phyloP scores from a whole-genome alignment of 1,140 invertebrate species.

The Pseudomyrmex sp. region DNA sequence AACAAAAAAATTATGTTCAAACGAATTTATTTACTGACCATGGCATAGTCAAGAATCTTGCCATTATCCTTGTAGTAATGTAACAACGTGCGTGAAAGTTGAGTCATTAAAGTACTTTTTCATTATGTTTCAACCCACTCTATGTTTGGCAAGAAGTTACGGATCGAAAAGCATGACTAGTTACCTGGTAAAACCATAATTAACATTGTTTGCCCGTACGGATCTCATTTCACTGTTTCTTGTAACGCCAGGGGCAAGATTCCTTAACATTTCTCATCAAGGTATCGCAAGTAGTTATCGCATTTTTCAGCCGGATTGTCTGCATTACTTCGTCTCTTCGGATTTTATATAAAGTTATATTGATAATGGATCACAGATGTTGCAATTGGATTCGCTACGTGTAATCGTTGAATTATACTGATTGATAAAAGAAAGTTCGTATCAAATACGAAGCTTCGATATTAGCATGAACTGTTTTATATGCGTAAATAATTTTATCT shows the following conservation, averaged over 20 bases:
- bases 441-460: background rate
- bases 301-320: background rate
- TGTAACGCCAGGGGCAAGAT: background rate
- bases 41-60: background rate
- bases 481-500: conserved; percentile 9
- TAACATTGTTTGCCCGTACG: conserved; percentile 7
- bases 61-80: conserved; percentile 30
- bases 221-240: conserved; percentile 12
- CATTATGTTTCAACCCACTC: conserved; percentile 3
- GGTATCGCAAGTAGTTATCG: no score
- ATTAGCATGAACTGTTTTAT: conserved; percentile 3
- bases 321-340: background rate
- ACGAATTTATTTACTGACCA: conserved; percentile 37
- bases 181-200: conserved; percentile 3
- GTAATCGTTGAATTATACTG: conserved; percentile 21
- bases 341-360: conserved; percentile 16
- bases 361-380: background rate
- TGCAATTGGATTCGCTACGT: conserved; percentile 17
- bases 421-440: conserved; percentile 23
- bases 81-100: conserved; percentile 53
- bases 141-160: conserved; percentile 21
- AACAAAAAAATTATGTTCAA: background rate
- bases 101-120: conserved; percentile 60
- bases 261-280: background rate
- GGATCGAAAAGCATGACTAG: conserved; percentile 23